Evolutionary conservation across 1,140 invertebrate genomes (phyloP), one percentile per base, ranked within the genome.

Genomic region (Brachionus rotundiformis): DNA sequence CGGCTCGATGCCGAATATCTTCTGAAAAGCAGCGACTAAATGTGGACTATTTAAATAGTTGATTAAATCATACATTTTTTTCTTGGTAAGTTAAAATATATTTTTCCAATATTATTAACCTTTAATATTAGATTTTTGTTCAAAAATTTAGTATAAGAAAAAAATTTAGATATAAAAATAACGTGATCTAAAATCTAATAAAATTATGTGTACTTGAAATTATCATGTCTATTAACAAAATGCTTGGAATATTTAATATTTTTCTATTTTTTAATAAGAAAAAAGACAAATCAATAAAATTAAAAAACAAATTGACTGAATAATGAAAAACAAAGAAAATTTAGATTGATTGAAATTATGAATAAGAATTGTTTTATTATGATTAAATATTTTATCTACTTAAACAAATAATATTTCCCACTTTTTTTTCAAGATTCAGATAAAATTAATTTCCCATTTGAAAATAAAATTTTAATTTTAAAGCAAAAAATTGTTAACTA

Each of bases 21-120:
- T 63, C 41, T 81, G 79, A 81, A 81, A 81, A 33, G 27, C 36
- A 16, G 79, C 79, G 3, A 81, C 79, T n/a, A 63, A 54, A 44
- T 81, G 25, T 39, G 79, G 59, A 23, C 47, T 54, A 68, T 81
- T 79, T 11, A 79, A 31, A 39, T 59, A 79, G 25, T 59, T 39
- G 8, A 79, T 59, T 29, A 79, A 41, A 23, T 54, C 47, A 39
- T n/a, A n/a, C 68, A 73, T 73, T 44, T 13, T 19, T 54, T 7
- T 16, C 19, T 54, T 54, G 23, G 23, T 41, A 39, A 10, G 13
- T 39, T 54, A 25, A 23, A 19, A 8, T 16, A 7, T 54, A 49
- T 16, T 54, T 54, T 54, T 54, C n/a, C 39, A 41, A 41, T 41
- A 11, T 41, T 41, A 13, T 41, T n/a, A n/a, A n/a, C n/a, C n/a